These are phyloP conservation scores for Myotis daubentonii DNA, from an alignment of 2,797 vertebrate species.

Conservation along the genomic window DNA sequence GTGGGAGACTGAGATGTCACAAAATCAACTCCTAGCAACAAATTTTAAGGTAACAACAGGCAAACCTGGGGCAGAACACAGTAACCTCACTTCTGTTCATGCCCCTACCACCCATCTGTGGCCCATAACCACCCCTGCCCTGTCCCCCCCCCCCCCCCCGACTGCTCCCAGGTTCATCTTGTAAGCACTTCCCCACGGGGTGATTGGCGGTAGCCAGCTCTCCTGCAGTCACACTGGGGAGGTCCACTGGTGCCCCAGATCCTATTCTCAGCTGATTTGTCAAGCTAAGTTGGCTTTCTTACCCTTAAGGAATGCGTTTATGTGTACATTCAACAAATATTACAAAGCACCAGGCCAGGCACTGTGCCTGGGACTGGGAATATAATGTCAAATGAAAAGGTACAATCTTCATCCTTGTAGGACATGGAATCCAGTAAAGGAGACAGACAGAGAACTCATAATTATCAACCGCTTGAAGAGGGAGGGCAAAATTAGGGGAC, in stretches of 20 bases:
- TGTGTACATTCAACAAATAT: not conserved
- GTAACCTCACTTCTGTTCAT: not conserved
- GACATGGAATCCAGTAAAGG: not conserved
- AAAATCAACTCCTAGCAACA: not conserved
- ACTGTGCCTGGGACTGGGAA: not conserved
- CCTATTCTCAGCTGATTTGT: not conserved
- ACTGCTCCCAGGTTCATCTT: not conserved
- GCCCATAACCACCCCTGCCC: not conserved
- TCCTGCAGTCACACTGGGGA: not conserved
- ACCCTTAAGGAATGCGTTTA: not conserved
- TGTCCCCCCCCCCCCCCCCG: not conserved
- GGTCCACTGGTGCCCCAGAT: not conserved
- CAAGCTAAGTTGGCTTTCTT: not conserved
- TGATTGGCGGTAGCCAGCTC: not conserved
- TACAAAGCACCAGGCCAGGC: not conserved
- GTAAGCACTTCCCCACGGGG: not conserved
- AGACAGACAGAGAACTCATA: not conserved
- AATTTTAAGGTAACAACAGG: not conserved
- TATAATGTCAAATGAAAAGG: not conserved
- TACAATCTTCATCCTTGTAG: not conserved
- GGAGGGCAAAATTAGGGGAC: not conserved
- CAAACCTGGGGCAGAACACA: not conserved
- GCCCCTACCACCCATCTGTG: not conserved
- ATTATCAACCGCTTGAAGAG: not conserved
- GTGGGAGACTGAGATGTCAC: not conserved